Evolutionary conservation across 2,113 vertebrate species (phyloP).

Genomic region (Hiodon alosoides): DNA sequence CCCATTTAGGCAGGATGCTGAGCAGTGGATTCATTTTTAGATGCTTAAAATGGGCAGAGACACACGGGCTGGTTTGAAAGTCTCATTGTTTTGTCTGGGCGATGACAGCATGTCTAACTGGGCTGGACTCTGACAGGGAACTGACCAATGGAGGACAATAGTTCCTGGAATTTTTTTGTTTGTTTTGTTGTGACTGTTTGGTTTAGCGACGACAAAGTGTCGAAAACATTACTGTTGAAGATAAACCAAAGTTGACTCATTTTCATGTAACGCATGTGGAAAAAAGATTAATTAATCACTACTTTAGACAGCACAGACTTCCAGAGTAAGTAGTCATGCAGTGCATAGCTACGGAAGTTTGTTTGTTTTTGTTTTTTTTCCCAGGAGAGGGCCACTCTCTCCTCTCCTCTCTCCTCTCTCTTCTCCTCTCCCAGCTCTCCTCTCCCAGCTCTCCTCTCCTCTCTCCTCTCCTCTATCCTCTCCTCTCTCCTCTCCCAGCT

Average conservation of each 20-base stretch:
- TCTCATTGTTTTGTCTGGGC: background rate
- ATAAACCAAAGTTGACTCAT: too few species aligned
- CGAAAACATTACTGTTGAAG: too few species aligned
- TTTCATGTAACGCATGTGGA: background rate
- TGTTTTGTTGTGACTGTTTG: background rate
- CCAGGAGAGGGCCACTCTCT: background rate
- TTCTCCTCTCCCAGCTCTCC: background rate
- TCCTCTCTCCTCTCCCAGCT: background rate
- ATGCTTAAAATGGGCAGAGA: too few species aligned
- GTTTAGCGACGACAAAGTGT: too few species aligned
- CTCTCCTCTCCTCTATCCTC: background rate
- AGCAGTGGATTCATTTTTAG: too few species aligned
- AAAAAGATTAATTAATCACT: background rate
- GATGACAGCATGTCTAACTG: background rate
- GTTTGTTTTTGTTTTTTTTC: background rate
- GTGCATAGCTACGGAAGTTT: slow-evolving; percentile 2
- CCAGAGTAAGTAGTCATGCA: background rate
- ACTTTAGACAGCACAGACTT: background rate
- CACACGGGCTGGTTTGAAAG: too few species aligned
- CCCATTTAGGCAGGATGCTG: too few species aligned
- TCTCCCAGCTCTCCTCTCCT: background rate
- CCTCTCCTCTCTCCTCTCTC: background rate
- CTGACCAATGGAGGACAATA: background rate
- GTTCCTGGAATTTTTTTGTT: background rate
- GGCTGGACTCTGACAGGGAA: background rate